These are phyloP conservation scores for Furcifer pardalis DNA, from an alignment of 2,797 vertebrate genomes.

Conservation along the genomic window DNA sequence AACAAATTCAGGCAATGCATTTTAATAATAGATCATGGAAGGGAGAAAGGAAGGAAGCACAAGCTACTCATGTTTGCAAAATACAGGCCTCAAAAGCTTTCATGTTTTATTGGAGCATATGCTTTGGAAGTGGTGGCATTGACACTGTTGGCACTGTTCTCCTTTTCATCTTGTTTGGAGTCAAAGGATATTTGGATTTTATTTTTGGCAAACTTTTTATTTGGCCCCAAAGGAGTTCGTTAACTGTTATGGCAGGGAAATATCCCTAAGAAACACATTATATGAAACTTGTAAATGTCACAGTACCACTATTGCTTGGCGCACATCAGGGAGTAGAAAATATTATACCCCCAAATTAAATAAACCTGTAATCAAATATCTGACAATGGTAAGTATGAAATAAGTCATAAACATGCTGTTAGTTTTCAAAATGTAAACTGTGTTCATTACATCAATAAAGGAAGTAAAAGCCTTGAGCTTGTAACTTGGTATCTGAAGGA, in stretches of 20 bases:
- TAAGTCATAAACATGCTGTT: slow-evolving; percentile 38
- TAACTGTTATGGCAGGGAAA: slow-evolving; percentile 62
- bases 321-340: slow-evolving; percentile 60
- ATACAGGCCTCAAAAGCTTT: slow-evolving; percentile 64
- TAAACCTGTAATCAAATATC: slow-evolving; percentile 46
- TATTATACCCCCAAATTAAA: background rate
- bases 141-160: slow-evolving; percentile 65
- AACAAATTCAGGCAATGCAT: slow-evolving; percentile 64
- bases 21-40: slow-evolving; percentile 67
- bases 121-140: slow-evolving; percentile 64
- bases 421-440: slow-evolving; percentile 48
- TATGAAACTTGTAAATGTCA: slow-evolving; percentile 52
- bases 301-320: slow-evolving; percentile 42
- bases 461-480: slow-evolving; percentile 24
- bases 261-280: slow-evolving; percentile 60
- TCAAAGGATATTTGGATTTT: slow-evolving; percentile 71
- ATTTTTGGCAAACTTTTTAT: slow-evolving; percentile 71
- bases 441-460: slow-evolving; percentile 56
- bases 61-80: slow-evolving; percentile 69
- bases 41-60: slow-evolving; percentile 60
- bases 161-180: slow-evolving; percentile 71
- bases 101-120: slow-evolving; percentile 73
- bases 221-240: slow-evolving; percentile 64
- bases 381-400: slow-evolving; percentile 53
- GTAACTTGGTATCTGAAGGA: slow-evolving; percentile 17